These are phyloP conservation scores for Drosophila monieri DNA, from an alignment of 2,888 invertebrate species.

Conservation along the genomic window DNA sequence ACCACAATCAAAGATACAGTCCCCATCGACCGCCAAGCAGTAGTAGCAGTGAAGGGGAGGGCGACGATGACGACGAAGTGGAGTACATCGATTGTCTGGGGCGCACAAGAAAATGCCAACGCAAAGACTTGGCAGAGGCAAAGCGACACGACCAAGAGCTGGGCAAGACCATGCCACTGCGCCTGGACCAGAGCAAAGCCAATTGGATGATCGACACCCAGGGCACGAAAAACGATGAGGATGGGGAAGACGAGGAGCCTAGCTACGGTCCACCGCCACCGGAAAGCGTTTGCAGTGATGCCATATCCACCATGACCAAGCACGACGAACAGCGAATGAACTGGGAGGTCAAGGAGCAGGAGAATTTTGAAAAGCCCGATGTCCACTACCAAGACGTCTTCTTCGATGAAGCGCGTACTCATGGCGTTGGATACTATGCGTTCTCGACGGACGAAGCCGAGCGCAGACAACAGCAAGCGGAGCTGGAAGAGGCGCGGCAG, in stretches of 20 bases:
- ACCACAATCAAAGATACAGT: background rate
- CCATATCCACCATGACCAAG: conserved; percentile 85
- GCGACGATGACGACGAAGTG: conserved; percentile 88
- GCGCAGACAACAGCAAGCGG: conserved; percentile 91
- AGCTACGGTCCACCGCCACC: conserved; percentile 81
- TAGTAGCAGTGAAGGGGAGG: conserved; percentile 80
- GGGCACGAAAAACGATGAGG: conserved; percentile 56
- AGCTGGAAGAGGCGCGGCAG: conserved; percentile 88
- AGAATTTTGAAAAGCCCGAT: conserved; percentile 89
- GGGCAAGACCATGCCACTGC: conserved; percentile 81
- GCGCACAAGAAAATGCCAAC: conserved; percentile 92
- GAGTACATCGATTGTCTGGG: conserved; percentile 96
- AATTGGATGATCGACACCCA: conserved; percentile 83
- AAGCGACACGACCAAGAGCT: conserved; percentile 87
- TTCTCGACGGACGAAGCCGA: conserved; percentile 94
- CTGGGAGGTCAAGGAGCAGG: conserved; percentile 94
- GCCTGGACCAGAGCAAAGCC: conserved; percentile 82
- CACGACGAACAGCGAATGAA: conserved; percentile 90
- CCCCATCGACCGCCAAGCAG: conserved; percentile 28
- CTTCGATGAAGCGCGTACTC: conserved; percentile 95
- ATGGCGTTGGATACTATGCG: conserved; percentile 96
- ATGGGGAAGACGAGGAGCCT: conserved; percentile 41
- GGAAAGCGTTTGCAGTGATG: conserved; percentile 80
- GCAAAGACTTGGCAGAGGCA: conserved; percentile 89
- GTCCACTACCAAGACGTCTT: conserved; percentile 96